Evolutionary conservation across 2,113 vertebrate genomes (phyloP), one percentile per base, ranked within the genome.

Genomic region (Willisornis vidua): DNA sequence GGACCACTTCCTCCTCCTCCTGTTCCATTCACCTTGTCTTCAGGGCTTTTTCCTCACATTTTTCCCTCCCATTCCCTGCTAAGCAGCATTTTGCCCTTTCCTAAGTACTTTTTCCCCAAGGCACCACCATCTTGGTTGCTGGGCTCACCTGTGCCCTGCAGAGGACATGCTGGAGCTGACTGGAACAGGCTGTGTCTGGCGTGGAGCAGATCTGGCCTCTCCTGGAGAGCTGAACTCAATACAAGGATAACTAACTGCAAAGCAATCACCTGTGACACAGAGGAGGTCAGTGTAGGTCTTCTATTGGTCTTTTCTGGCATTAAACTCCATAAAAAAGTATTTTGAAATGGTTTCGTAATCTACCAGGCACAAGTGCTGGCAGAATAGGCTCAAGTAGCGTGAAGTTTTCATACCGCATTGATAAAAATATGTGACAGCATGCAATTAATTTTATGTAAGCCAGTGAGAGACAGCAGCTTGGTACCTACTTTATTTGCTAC

Each of bases 361-460:
- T 87, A 55, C 7, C 31, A 77, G 45, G 41, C 31, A 61, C 33
- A 87, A 62, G 23, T 57, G 66, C 45, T 82, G 70, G 73, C 35
- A 82, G 82, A 65, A 85, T 23, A 61, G 24, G 14, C 92, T 91
- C 67, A 49, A 20, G 41, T 49, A 90, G 52, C 14, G 13, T 13
- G 28, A 82, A 45, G n/a, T 58, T 88, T 93, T 88, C 66, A 77
- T 20, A 67, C 25, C 54, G 52, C 35, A 79, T 79, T 33, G 48
- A 76, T 96, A 58, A 93, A 96, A 72, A 58, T 62, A 67, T 23
- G 49, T 74, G 81, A 83, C 51, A 95, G 24, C 10, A 33, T 29
- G 25, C 46, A 90, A 85, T 82, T 87, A 72, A 78, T 77, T 73
- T 92, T 85, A 76, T 66, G 77, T 12, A 78, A 74, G 18, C 19